Evolutionary conservation across 2,113 vertebrate species (phyloP), one percentile per base, ranked within the genome.

Genomic region (Tichodroma muraria): DNA sequence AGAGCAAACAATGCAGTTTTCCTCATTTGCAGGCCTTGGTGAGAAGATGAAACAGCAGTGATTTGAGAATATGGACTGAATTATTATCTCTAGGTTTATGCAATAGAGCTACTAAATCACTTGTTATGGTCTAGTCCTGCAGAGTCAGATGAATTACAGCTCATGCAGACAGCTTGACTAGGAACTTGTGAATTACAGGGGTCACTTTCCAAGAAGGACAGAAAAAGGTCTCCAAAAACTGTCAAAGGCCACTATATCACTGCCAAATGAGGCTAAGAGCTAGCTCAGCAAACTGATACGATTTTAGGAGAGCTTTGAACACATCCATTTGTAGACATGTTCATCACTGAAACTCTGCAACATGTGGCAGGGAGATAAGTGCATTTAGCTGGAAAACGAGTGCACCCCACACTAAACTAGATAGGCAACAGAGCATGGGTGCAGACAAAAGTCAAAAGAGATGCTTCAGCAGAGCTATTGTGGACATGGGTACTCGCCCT

Each of bases 401-500:
- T 2, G 7, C 12, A 19, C 15, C 49, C 28, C 81, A 56, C 30
- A 15, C 42, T 28, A 1, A 6, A 16, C 17, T 52, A 35, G 37
- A n/a, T 0, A 76, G 80, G 22, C 27, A 88, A 33, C 8, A 35
- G 52, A n/a, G 27, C 2, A 33, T 2, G 21, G 27, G 6, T 6
- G 40, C 64, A 52, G 66, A 25, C 21, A 23, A 24, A 69, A 83
- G 50, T 42, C 37, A 57, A 37, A 53, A 65, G 3, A 15, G 28
- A 23, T 27, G 31, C 57, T 64, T 65, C 50, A 64, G 70, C 47
- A 71, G 60, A 71, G 53, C 78, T 13, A 0, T 16, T 5, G 3
- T 53, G 35, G 33, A 73, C 44, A 9, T n/a, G 31, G 56, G 42
- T 37, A 24, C 38, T 13, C 0, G 0, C 28, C 44, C n/a, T 18